Base-by-base conservation (phyloP, 2,113 vertebrate genomes). In the Chaetura pelagica region DNA sequence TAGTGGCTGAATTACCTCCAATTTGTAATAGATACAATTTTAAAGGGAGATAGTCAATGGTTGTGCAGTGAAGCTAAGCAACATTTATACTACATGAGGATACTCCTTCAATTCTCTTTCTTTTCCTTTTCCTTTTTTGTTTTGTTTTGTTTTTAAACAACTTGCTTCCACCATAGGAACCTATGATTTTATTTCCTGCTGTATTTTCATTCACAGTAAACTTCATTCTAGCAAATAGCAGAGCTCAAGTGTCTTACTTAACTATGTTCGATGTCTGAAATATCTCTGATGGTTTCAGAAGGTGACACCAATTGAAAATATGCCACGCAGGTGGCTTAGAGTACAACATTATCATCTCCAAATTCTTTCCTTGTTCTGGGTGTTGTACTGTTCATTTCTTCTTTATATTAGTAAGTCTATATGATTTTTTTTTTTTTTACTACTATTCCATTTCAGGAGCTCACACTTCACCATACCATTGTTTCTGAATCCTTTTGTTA, bases 381-480 rank as follows among this genome's bases (percentile, higher is more conserved):
- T 87, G 58, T 88, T 77, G 35, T 84, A 63, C 54, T 91, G 86
- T 96, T 97, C 94, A 86, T 94, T 96, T 80, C 68, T 81, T 94
- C 69, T 79, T 94, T 94, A 95, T 83, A 90, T 95, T 79, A 84
- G 85, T 91, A 87, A 74, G 46, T 68, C 58, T 74, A 17, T 89
- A 63, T 81, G 93, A 89, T 94, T 96, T 42, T 42, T 90, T 97
- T 96, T 94, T 96, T 42, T 42, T 90, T 97, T 96, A 94, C 89
- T 94, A 87, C 89, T 86, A 75, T 82, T 94, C 34, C 79, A 46
- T 63, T 61, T 91, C 93, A 91, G 92, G 94, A 95, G 14, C 15
- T 82, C 73, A 69, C 69, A 68, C 55, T 96, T 95, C 63, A 83
- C 27, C 12, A 18, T 86, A 67, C 51, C 75, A 15, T 92, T 96